Base-by-base conservation (phyloP, 1,140 invertebrate genomes). In the Bombus confusus region DNA sequence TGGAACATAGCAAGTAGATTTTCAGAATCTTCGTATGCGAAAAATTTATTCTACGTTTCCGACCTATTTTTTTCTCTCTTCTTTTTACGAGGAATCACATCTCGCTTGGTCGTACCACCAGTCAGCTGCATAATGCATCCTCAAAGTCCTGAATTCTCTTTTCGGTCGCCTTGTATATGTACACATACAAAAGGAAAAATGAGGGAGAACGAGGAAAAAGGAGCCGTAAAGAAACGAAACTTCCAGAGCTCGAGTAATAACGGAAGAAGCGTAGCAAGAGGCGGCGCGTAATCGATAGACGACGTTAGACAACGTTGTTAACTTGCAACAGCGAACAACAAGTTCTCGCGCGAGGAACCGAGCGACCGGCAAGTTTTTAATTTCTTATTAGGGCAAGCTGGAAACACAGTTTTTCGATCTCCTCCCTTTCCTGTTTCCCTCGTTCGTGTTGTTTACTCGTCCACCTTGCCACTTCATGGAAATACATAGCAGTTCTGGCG, bases 221-320 rank as follows among this genome's bases (percentile, higher is more conserved):
- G 22, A 68, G 77, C 31, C 59, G 22, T 79, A 69, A 52, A 80
- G 78, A 69, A 69, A 41, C 13, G 73, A 39, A 77, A 77, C 10
- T 66, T 77, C 52, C 75, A 22, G 31, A 34, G 62, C 2, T 25
- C 22, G 31, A 25, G 69, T 83, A 77, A 76, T 39, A 78, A 41
- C 37, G 74, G 22, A 37, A 47, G 41, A 83, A 69, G 66, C 62
- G 78, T 9, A 13, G 52, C n/a, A 9, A n/a, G 4, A 41, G 28
- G 22, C 18, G 22, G n/a, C 15, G 52, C 4, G 34, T 83, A 83
- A 83, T 83, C 74, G 82, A 83, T 85, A 52, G 72, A 52, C 71
- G 78, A 68, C 77, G 66, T 69, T 80, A 43, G 41, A 80, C 71
- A 85, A 77, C 52, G 43, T 57, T 68, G 82, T 88, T 86, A 85